Conservation (phyloP, 2,113 vertebrate species). For the Mobula birostris region DNA sequence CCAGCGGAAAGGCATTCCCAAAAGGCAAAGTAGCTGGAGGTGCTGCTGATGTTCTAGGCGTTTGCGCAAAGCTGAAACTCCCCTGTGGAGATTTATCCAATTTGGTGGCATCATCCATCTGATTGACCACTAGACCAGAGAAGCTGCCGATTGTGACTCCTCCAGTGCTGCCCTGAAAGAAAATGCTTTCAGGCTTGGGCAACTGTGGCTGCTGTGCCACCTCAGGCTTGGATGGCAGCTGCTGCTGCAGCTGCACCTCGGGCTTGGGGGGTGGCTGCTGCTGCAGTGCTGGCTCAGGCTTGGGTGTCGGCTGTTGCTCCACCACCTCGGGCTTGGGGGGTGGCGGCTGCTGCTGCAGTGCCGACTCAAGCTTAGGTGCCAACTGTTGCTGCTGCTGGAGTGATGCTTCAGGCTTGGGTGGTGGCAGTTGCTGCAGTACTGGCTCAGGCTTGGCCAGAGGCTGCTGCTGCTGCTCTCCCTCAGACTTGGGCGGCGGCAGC, state of each 20-base stretch:
- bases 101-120: conserved; percentile 67
- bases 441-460: background rate
- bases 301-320: background rate
- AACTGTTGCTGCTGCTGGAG: background rate
- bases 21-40: conserved; percentile 49
- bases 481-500: background rate
- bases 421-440: background rate
- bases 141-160: conserved; percentile 88
- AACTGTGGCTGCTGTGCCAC: background rate
- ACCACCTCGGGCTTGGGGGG: too few relatives aligned
- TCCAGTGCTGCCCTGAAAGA: conserved; percentile 50
- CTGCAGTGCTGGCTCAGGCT: too few relatives aligned
- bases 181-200: conserved; percentile 52
- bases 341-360: background rate
- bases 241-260: background rate
- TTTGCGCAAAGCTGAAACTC: conserved; percentile 44
- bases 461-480: background rate
- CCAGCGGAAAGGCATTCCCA: conserved; percentile 40
- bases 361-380: background rate
- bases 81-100: conserved; percentile 45
- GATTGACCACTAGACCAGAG: conserved; percentile 79
- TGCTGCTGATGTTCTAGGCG: conserved; percentile 44
- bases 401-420: too few relatives aligned
- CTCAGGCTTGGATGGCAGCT: background rate
- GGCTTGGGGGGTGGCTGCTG: background rate